Base-by-base conservation (phyloP, 2,113 vertebrate genomes). In the Theropithecus gelada region DNA sequence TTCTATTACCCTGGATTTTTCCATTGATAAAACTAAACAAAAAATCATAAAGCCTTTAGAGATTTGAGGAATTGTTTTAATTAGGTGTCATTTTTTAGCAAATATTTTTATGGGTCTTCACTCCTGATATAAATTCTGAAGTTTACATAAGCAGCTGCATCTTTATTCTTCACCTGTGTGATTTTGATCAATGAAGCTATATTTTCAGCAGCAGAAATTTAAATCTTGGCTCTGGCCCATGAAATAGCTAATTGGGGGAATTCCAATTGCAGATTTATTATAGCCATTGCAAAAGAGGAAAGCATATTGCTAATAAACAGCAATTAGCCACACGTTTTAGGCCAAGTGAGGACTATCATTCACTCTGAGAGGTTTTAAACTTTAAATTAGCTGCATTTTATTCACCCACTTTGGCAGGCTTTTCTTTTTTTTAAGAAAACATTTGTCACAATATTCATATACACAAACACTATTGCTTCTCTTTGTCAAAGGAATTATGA, bases 341-440 rank as follows among this genome's bases (percentile, higher is more conserved):
- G 78, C 78, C 89, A 96, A 89, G 3, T 27, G 3, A 52, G 87
- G 30, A 82, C 45, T 73, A 91, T 92, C 55, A 81, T 8, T 94
- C 76, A 88, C 16, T 35, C 22, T 17, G 48, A 92, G 50, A 90
- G 72, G 61, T 93, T 93, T 86, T 95, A n/a, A 94, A 94, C 52
- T 93, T 93, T 93, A 75, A 76, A 96, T 92, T 92, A 95, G 72
- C 61, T 96, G 75, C 27, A 72, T 95, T 59, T 92, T 96, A 95
- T 61, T 90, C 70, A 80, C 68, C 45, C 20, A 86, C 17, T 88
- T 92, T 87, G 79, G 70, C 80, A 97, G 25, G 64, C 61, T 12
- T 61, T 61, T 61, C 12, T 27, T 61, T 66, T 84, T 70, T 85
- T 87, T 82, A 48, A 76, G 35, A 90, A 94, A 88, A 64, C 30